Evolutionary conservation across 2,797 vertebrate genomes (phyloP), one percentile per base, ranked within the genome.

Genomic region (Onychomys leucogaster): DNA sequence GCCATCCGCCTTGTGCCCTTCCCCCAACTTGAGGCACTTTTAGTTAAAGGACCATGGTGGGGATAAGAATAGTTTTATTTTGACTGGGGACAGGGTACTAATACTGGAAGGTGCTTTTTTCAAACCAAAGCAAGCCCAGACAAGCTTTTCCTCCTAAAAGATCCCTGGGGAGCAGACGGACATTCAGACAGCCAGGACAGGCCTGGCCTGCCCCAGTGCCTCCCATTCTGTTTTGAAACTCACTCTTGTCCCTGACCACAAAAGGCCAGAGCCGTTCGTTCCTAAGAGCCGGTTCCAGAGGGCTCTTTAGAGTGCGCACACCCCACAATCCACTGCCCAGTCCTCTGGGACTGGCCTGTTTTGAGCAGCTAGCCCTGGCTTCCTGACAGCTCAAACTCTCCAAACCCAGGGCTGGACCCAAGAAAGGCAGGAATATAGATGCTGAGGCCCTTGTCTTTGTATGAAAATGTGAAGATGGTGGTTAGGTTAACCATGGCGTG

Each of bases 291-390:
- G 1, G 8, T n/a, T 46, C 29, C 16, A 1, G 5, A 23, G 17
- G 10, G 29, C 29, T 65, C 41, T 17, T 65, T 37, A 13, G 12
- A 41, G 76, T 43, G 2, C 13, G 4, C 0, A 63, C 57, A n/a
- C 57, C 43, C 21, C 19, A 43, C 25, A 55, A 57, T 46, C 55
- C 52, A 6, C 11, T 43, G 34, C n/a, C 76, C 0, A 0, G 4
- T 49, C 88, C 86, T 41, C 21, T 1, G 10, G 43, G 63, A 75
- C 86, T 76, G 57, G 52, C 81, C 13, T 37, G 37, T 25, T 25
- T 41, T 37, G 29, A 49, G 61, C 77, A 84, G 77, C 63, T 9
- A 57, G 77, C 86, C 81, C 21, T 2, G 3, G 25, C 57, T 34
- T 82, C 17, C 46, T 9, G 6, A 46, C 32, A 29, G 6, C 63